phyloP scores from a whole-genome alignment of 1,140 invertebrate species.

The Drosophila murphyi region DNA sequence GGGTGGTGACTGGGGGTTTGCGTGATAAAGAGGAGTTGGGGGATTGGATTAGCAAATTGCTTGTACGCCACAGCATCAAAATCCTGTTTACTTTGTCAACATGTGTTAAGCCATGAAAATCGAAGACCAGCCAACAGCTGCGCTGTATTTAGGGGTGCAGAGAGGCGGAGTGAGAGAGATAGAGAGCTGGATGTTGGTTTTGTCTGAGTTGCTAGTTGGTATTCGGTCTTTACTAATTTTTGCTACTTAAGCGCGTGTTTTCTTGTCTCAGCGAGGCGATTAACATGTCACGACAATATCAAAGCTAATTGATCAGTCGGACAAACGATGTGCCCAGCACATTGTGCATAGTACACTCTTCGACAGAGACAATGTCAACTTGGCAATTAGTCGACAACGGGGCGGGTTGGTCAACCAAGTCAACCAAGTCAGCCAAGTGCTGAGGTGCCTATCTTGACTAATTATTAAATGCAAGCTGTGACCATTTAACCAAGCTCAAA shows the following conservation, averaged over 20 bases:
- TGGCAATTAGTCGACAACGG: conserved; percentile 29
- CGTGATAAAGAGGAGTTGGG: not conserved
- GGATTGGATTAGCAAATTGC: conserved; percentile 56
- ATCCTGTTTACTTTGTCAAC: conserved; percentile 83
- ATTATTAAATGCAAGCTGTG: conserved; percentile 40
- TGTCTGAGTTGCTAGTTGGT: conserved; percentile 9
- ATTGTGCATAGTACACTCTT: not conserved
- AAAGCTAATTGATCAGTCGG: conserved; percentile 76
- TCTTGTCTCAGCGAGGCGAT: conserved; percentile 65
- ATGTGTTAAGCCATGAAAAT: conserved; percentile 76
- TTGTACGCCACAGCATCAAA: conserved; percentile 70
- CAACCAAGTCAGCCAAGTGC: not conserved
- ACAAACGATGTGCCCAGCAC: not conserved
- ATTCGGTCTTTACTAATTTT: conserved; percentile 39
- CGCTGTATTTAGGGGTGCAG: not conserved
- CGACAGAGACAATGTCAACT: conserved; percentile 28
- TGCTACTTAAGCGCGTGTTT: conserved; percentile 59
- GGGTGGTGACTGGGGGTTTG: not conserved
- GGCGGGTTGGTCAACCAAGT: not conserved
- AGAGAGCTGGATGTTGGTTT: not conserved
- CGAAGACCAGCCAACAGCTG: conserved; percentile 64
- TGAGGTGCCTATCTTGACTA: conserved; percentile 28
- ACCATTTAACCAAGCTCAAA: conserved; percentile 1
- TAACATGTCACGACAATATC: conserved; percentile 79
- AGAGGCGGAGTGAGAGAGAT: no score